These are phyloP conservation scores for Globicephala melas DNA, from an alignment of 2,113 vertebrate species.

Conservation along the genomic window DNA sequence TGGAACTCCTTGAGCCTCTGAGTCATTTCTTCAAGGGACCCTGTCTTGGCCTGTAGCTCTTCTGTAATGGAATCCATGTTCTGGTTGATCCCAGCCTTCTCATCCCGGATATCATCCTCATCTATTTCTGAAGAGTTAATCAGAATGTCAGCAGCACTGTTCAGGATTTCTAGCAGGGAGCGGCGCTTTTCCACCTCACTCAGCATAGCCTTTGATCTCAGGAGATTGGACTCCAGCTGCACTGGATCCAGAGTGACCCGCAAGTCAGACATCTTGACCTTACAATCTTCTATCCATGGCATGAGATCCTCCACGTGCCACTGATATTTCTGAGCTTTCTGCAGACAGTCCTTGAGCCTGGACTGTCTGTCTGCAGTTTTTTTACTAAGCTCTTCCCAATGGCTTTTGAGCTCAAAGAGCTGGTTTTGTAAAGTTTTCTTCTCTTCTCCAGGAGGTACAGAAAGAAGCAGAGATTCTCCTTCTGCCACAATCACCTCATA, in stretches of 20 bases:
- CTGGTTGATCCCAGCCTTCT: slow-evolving; percentile 93
- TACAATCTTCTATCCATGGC: slow-evolving; percentile 92
- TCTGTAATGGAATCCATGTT: slow-evolving; percentile 91
- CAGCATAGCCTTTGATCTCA: slow-evolving; percentile 87
- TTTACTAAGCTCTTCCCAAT: slow-evolving; percentile 93
- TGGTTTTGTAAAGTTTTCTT: slow-evolving; percentile 89
- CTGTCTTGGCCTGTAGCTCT: slow-evolving; percentile 86
- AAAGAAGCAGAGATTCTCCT: slow-evolving; percentile 90
- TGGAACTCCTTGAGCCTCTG: slow-evolving; percentile 96
- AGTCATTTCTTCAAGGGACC: slow-evolving; percentile 93
- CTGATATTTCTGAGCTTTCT: slow-evolving; percentile 91
- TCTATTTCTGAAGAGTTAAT: slow-evolving; percentile 91
- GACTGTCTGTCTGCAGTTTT: slow-evolving; percentile 84
- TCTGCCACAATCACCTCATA: slow-evolving; percentile 95
- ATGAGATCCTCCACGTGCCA: slow-evolving; percentile 88
- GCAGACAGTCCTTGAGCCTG: slow-evolving; percentile 88
- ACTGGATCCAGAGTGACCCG: slow-evolving; percentile 87
- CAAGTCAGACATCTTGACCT: slow-evolving; percentile 85
- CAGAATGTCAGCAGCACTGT: slow-evolving; percentile 91
- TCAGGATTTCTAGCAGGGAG: slow-evolving; percentile 91
- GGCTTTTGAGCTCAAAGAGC: slow-evolving; percentile 86
- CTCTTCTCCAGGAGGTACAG: slow-evolving; percentile 90
- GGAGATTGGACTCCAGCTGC: slow-evolving; percentile 89
- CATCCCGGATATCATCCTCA: slow-evolving; percentile 93
- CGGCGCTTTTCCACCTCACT: slow-evolving; percentile 92